Evolutionary conservation across 2,113 vertebrate species (phyloP).

Genomic region (Agelaius tricolor): DNA sequence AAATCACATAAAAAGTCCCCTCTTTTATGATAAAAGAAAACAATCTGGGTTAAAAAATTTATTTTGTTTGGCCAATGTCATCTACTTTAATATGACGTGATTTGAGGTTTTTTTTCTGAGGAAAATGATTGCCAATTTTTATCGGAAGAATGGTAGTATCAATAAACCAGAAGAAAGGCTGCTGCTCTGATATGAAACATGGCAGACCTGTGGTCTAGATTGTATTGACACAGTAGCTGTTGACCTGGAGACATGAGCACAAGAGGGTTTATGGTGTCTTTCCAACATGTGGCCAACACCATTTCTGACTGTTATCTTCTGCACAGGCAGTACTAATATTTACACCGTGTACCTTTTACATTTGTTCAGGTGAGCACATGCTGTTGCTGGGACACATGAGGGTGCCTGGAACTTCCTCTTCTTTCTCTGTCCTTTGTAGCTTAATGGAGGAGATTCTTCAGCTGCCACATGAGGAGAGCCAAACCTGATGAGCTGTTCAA

Average conservation of each 20-base stretch:
- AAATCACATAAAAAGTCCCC: accelerated
- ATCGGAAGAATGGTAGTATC: not conserved
- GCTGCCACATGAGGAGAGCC: not conserved
- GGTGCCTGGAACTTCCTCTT: not conserved
- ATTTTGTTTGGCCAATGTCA: not conserved
- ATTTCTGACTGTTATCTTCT: not conserved
- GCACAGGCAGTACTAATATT: not conserved
- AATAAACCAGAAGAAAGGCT: not conserved
- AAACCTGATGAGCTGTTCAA: not conserved
- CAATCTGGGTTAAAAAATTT: not conserved
- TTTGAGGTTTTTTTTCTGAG: not conserved
- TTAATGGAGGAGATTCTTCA: not conserved
- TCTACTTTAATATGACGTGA: not conserved
- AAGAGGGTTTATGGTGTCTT: not conserved
- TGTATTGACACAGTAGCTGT: not conserved
- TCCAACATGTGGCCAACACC: not conserved
- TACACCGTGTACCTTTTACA: accelerated
- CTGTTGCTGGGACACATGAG: not conserved
- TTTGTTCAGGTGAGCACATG: not conserved
- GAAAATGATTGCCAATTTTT: not conserved
- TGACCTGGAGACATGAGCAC: not conserved
- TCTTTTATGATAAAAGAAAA: not conserved
- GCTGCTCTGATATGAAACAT: not conserved
- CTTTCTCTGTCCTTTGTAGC: not conserved
- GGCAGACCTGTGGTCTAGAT: not conserved